Conservation (phyloP, 1,140 invertebrate genomes). For the Brachionus calyciflorus region DNA sequence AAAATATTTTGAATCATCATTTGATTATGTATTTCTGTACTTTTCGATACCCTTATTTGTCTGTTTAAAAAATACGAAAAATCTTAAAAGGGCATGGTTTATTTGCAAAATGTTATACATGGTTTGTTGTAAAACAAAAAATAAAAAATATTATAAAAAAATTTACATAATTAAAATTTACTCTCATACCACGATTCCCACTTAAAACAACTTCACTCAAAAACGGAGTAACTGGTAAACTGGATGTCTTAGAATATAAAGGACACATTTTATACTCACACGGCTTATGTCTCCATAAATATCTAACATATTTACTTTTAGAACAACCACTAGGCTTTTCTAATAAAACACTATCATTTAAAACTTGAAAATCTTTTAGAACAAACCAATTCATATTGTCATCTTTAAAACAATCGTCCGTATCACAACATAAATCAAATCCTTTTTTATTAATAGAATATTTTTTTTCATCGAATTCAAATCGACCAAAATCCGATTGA, state of each 20-base stretch:
- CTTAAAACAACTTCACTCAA: background rate
- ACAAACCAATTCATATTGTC: background rate
- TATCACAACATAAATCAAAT: slow-evolving; percentile 8
- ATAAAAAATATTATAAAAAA: no score
- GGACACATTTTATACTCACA: background rate
- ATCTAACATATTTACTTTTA: background rate
- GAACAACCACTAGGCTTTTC: background rate
- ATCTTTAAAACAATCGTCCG: background rate
- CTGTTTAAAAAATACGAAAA: no score
- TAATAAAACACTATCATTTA: background rate
- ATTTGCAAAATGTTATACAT: no score
- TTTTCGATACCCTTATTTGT: no score
- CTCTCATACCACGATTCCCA: no score
- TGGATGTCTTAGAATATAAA: background rate
- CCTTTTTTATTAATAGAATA: background rate
- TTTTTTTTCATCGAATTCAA: background rate
- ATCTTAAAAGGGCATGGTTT: no score
- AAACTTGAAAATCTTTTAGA: background rate
- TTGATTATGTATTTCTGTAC: no score
- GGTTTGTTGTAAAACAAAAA: no score
- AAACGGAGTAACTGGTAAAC: background rate
- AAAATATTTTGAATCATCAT: no score
- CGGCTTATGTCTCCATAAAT: background rate
- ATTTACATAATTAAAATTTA: no score
- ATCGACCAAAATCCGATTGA: background rate